Conservation (phyloP, 2,113 vertebrate genomes). For the Pelodiscus sinensis region DNA sequence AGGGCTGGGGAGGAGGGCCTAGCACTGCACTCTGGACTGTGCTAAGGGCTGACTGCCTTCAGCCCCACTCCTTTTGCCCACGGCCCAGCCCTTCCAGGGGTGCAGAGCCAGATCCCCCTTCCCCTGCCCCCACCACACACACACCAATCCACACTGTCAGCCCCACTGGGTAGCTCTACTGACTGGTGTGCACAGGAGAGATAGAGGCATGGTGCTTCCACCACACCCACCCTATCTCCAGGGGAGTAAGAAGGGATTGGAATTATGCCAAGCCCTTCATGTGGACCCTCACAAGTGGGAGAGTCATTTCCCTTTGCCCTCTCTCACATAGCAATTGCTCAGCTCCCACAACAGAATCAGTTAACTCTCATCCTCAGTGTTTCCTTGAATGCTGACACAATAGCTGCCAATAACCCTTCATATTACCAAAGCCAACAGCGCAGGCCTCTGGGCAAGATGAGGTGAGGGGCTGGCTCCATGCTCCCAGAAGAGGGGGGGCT, state of each 20-base stretch:
- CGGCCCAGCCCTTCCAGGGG: too few species aligned
- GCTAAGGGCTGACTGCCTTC: too few species aligned
- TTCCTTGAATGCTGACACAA: neutral
- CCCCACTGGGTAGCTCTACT: neutral
- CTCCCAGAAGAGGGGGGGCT: too few species aligned
- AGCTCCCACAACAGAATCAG: neutral
- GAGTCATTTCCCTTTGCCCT: neutral
- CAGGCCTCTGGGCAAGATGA: too few species aligned
- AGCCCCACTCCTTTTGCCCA: too few species aligned
- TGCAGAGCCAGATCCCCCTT: too few species aligned
- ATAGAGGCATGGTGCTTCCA: slow-evolving; percentile 21
- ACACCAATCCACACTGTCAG: too few species aligned
- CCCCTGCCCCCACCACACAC: too few species aligned
- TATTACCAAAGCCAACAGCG: neutral
- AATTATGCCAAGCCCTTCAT: slow-evolving; percentile 3
- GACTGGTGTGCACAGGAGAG: slow-evolving; percentile 2
- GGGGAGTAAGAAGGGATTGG: neutral
- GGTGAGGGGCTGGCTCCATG: too few species aligned
- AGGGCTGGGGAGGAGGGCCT: too few species aligned
- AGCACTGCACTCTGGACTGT: too few species aligned
- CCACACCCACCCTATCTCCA: neutral
- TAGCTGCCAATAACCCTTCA: neutral
- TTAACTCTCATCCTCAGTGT: neutral
- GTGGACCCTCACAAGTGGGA: neutral
- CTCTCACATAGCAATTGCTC: neutral